Conservation (phyloP, 2,888 invertebrate species). For the Anagyrus pseudococci region DNA sequence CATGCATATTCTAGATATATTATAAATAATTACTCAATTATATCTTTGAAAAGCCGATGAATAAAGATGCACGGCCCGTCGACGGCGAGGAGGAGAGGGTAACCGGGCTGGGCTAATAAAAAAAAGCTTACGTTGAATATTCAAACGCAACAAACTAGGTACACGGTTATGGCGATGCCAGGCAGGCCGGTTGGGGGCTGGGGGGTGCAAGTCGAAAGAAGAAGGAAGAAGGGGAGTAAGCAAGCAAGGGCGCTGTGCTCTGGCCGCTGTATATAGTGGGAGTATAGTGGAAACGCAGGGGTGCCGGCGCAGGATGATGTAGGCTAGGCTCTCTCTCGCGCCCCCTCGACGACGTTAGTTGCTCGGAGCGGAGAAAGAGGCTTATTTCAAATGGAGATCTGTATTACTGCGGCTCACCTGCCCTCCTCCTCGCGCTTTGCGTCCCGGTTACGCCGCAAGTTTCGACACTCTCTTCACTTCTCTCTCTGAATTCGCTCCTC, state of each 20-base stretch:
- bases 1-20: slow-evolving; percentile 63
- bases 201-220: slow-evolving; percentile 32
- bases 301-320: no score
- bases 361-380: slow-evolving; percentile 44
- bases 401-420: slow-evolving; percentile 57
- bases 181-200: slow-evolving; percentile 37
- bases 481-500: slow-evolving; percentile 9
- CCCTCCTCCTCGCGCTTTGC: slow-evolving; percentile 50
- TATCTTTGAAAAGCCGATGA: slow-evolving; percentile 63
- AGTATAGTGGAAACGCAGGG: no score
- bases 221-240: slow-evolving; percentile 38
- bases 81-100: slow-evolving; percentile 48
- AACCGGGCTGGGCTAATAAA: slow-evolving; percentile 58
- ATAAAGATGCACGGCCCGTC: slow-evolving; percentile 60
- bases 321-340: slow-evolving; percentile 12
- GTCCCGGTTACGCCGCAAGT: slow-evolving; percentile 51
- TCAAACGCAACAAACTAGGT: slow-evolving; percentile 62
- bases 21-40: slow-evolving; percentile 64
- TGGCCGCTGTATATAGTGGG: background rate
- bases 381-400: slow-evolving; percentile 63
- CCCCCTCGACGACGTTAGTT: slow-evolving; percentile 27
- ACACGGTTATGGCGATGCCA: slow-evolving; percentile 50
- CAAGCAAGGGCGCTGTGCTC: no score
- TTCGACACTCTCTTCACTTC: slow-evolving; percentile 38
- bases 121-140: slow-evolving; percentile 59